A percentile compares a stretch with the other conserved stretches of the same genome.
These are phyloP conservation scores for Percopsis transmontana DNA, from an alignment of 2,113 vertebrate genomes.

Conservation along the genomic window DNA sequence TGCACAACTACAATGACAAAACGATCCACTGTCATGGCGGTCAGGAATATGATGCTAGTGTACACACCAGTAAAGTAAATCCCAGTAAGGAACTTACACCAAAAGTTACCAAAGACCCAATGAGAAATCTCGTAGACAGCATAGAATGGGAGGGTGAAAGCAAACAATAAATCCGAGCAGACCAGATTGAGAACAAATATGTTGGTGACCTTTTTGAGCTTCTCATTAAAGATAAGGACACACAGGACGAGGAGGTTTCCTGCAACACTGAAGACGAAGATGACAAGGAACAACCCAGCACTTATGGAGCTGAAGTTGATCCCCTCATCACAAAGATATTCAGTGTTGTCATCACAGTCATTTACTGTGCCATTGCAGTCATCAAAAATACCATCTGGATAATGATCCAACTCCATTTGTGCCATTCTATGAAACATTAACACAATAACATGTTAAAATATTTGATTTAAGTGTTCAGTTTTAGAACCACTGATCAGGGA, in stretches of 20 bases:
- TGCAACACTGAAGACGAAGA: constrained; percentile 58
- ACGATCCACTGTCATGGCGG: constrained; percentile 79
- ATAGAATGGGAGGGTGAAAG: constrained; percentile 79
- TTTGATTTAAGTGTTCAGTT: too few species aligned
- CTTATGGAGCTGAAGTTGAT: neutral
- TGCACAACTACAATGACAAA: constrained; percentile 76
- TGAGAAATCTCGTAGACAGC: constrained; percentile 46
- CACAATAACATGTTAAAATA: constrained; percentile 4
- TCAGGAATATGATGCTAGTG: constrained; percentile 80
- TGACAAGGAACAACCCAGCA: constrained; percentile 25
- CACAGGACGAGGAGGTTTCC: constrained; percentile 61
- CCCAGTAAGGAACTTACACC: constrained; percentile 73
- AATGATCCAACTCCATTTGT: neutral
- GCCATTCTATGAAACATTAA: constrained; percentile 20
- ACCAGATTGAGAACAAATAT: constrained; percentile 80
- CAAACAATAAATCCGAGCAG: constrained; percentile 78
- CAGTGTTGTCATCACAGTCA: neutral
- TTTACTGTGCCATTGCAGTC: neutral
- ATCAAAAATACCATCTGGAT: rapidly evolving
- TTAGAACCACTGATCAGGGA: too few species aligned
- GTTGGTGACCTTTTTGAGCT: constrained; percentile 74
- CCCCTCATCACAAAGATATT: too few species aligned
- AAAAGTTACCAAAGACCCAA: constrained; percentile 73
- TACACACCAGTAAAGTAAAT: constrained; percentile 71
- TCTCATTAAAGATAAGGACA: constrained; percentile 43